Conservation (phyloP, 2,113 vertebrate species). For the Epinephelus fuscoguttatus region DNA sequence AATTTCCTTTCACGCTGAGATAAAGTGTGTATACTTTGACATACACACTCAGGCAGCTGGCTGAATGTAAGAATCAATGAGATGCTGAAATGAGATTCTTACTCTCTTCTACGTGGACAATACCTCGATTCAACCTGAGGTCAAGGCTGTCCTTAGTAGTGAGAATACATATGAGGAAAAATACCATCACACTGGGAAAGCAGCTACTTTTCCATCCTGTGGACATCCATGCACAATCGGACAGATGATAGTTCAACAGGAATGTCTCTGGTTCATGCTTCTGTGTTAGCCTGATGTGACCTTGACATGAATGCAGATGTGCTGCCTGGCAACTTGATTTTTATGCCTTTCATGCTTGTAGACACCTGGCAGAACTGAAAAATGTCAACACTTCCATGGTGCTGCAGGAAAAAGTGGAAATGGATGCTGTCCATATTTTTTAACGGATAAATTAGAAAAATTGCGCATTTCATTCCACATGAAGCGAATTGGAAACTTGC, state of each 20-base stretch:
- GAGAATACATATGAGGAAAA: constrained; percentile 13
- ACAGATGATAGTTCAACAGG: not conserved
- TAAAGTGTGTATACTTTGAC: constrained; percentile 46
- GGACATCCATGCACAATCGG: not conserved
- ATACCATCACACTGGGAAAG: not conserved
- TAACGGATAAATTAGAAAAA: not conserved
- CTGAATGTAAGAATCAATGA: constrained; percentile 33
- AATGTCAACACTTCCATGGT: not conserved
- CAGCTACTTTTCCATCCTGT: not conserved
- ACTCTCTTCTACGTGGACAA: constrained; percentile 19
- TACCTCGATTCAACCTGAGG: constrained; percentile 14
- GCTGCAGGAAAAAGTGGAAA: not conserved
- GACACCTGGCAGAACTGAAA: constrained; percentile 15
- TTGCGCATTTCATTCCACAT: not conserved
- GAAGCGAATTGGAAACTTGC: not conserved
- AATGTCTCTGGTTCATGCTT: not conserved
- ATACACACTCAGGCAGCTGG: constrained; percentile 27
- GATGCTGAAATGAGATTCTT: constrained; percentile 40
- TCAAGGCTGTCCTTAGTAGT: constrained; percentile 2
- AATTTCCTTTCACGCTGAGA: constrained; percentile 47
- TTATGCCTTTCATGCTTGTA: not conserved
- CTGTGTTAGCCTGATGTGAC: constrained; percentile 6
- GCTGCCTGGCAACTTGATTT: constrained; percentile 4
- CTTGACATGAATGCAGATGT: constrained; percentile 31
- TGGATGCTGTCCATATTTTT: not conserved